Evolutionary conservation across 2,797 vertebrate genomes (phyloP), one percentile per base, ranked within the genome.

Genomic region (Onychomys leucogaster): DNA sequence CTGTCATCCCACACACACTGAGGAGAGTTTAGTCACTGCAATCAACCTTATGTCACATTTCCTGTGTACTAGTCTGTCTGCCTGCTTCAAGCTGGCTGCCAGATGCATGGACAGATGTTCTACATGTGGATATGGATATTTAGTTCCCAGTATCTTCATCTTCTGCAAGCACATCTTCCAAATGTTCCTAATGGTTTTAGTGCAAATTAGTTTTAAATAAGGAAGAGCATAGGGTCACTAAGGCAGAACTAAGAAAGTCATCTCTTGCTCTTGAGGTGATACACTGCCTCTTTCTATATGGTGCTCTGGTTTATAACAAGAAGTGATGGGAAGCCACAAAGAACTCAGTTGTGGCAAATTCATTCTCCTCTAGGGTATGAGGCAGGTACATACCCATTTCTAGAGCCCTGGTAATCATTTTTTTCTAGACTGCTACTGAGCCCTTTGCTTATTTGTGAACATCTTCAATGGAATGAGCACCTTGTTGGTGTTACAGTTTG

Each of bases 51-150:
- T 73, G 96, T 81, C 77, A 57, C 81, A 76, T 97, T 97, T 97
- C 96, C 95, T 96, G 25, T 91, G 92, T 94, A 96, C 97, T 90
- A 69, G 87, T 95, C 85, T 90, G 0, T 0, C 95, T 92, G 61
- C 96, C 88, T 96, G 75, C 75, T 43, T 94, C 63, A 25, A 6
- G 65, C 97, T 96, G 95, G 95, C 95, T 98, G 96, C 97, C 98
- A 97, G 95, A 96, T 95, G 69, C 0, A 65, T 83, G 88, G 84
- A 96, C 98, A 98, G 98, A 98, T 98, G 98, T 97, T 97, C 81
- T 90, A 52, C 90, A 97, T 73, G 69, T 86, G 94, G 85, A 84
- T 85, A 27, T 65, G 67, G 90, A 75, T 86, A 29, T 92, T 98
- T 95, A 80, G 87, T 81, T 96, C 55, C 4, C 88, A 85, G 13